A percentile compares a stretch with the other conserved stretches of the same genome.
phyloP scores from a whole-genome alignment of 1,140 invertebrate genomes.

The Hestina assimilis region DNA sequence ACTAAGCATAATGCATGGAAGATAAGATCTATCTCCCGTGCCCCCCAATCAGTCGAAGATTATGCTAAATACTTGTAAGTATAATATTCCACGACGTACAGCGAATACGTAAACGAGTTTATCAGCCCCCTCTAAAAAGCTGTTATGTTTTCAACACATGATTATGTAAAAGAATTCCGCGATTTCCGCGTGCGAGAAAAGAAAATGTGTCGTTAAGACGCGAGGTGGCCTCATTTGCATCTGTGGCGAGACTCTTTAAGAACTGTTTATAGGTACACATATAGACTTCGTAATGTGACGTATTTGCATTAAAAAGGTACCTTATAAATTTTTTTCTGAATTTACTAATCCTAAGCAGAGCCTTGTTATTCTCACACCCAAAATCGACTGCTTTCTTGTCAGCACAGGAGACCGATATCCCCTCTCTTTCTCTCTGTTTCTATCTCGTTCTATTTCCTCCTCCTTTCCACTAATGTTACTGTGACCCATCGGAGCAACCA shows the following conservation, averaged over 20 bases:
- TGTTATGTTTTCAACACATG: slow-evolving; percentile 77
- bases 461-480: too few relatives aligned
- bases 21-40: slow-evolving; percentile 20
- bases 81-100: slow-evolving; percentile 49
- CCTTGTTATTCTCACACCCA: too few relatives aligned
- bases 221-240: slow-evolving; percentile 62
- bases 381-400: too few relatives aligned
- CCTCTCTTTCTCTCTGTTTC: too few relatives aligned
- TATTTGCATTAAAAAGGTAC: too few relatives aligned
- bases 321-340: too few relatives aligned
- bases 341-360: too few relatives aligned
- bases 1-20: slow-evolving; percentile 18
- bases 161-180: slow-evolving; percentile 77
- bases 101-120: slow-evolving; percentile 57
- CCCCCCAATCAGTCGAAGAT: slow-evolving; percentile 53
- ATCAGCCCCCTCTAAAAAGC: slow-evolving; percentile 70
- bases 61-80: slow-evolving; percentile 67
- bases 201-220: slow-evolving; percentile 69
- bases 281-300: not conserved
- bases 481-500: too few relatives aligned
- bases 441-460: too few relatives aligned
- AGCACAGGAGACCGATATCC: too few relatives aligned
- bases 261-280: slow-evolving; percentile 18
- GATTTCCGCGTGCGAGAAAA: slow-evolving; percentile 57
- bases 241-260: slow-evolving; percentile 33